Percentiles rank a stretch among this genome's conserved stretches.
Conservation (phyloP, 1,140 invertebrate species). For the Akabosia matsudoensis region DNA sequence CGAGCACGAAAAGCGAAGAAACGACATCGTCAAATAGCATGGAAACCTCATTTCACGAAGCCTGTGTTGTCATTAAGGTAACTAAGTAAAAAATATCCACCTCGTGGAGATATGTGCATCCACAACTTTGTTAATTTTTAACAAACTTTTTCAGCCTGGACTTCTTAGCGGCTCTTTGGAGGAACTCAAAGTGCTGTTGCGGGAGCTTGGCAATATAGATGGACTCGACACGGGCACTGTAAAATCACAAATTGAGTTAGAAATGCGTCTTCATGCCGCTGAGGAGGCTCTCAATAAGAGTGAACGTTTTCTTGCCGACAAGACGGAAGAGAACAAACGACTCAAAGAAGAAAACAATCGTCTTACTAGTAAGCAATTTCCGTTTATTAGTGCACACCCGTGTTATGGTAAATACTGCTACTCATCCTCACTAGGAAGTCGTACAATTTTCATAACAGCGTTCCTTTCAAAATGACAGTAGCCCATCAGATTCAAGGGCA, state of each 20-base stretch:
- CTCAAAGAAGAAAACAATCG: conserved; percentile 74
- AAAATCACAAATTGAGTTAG: conserved; percentile 56
- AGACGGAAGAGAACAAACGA: conserved; percentile 73
- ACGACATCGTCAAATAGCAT: conserved; percentile 36
- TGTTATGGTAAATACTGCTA: no score
- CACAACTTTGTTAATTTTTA: not conserved
- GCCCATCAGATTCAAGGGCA: no score
- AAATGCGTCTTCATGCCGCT: conserved; percentile 54
- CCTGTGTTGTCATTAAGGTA: conserved; percentile 41
- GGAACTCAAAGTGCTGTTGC: conserved; percentile 52
- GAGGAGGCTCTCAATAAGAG: conserved; percentile 65
- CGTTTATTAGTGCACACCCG: no score
- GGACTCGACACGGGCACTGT: conserved; percentile 53
- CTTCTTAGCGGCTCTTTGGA: conserved; percentile 53
- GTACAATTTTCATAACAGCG: no score
- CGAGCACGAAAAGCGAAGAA: conserved; percentile 30
- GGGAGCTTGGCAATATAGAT: conserved; percentile 53
- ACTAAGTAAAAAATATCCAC: no score
- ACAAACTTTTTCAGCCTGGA: conserved; percentile 50
- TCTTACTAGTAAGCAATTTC: conserved; percentile 66
- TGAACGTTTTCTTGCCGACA: conserved; percentile 67
- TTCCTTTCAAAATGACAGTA: no score
- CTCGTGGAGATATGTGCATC: not conserved
- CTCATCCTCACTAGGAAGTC: no score
- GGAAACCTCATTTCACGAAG: conserved; percentile 42